Percentiles rank a stretch among this genome's conserved stretches.
Evolutionary conservation across 1,140 invertebrate species (phyloP).

Genomic region (Drosophila melanica): DNA sequence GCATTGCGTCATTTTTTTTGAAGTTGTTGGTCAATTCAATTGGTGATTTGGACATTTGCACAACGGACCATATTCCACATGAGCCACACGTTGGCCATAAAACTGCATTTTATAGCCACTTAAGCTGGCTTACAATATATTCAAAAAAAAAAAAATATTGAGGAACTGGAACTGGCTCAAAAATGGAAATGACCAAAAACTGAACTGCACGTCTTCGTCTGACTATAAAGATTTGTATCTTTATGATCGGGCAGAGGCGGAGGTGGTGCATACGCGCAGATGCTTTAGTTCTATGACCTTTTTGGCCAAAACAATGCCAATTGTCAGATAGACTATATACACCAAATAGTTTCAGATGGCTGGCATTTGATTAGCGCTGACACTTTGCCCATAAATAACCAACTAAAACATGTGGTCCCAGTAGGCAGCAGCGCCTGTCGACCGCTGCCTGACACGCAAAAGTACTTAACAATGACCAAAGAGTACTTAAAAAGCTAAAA

Average conservation of each 20-base stretch:
- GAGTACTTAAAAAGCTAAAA: conserved; percentile 80
- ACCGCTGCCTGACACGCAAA: conserved; percentile 73
- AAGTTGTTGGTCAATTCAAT: conserved; percentile 26
- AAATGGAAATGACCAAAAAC: conserved; percentile 48
- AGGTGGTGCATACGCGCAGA: conserved; percentile 14
- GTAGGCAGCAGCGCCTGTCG: conserved; percentile 51
- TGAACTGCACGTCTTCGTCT: conserved; percentile 36
- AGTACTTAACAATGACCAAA: conserved; percentile 83
- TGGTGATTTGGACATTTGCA: conserved; percentile 40
- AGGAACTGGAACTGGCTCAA: conserved; percentile 39
- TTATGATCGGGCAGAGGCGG: conserved; percentile 15
- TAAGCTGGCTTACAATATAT: conserved; percentile 11
- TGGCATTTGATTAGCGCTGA: conserved; percentile 81
- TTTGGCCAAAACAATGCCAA: conserved; percentile 34
- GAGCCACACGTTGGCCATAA: conserved; percentile 59
- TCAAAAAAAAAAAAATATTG: conserved; percentile 32
- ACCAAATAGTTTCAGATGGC: conserved; percentile 66
- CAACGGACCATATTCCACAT: conserved; percentile 50
- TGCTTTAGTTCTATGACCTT: conserved; percentile 42
- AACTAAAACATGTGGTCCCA: conserved; percentile 79
- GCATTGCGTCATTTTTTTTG: conserved; percentile 63
- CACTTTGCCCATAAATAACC: conserved; percentile 83
- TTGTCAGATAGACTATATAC: conserved; percentile 24
- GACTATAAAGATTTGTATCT: conserved; percentile 41
- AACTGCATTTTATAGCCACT: conserved; percentile 62